These are phyloP conservation scores for Drosophila multiciliata DNA, from an alignment of 2,888 invertebrate species.

Conservation along the genomic window DNA sequence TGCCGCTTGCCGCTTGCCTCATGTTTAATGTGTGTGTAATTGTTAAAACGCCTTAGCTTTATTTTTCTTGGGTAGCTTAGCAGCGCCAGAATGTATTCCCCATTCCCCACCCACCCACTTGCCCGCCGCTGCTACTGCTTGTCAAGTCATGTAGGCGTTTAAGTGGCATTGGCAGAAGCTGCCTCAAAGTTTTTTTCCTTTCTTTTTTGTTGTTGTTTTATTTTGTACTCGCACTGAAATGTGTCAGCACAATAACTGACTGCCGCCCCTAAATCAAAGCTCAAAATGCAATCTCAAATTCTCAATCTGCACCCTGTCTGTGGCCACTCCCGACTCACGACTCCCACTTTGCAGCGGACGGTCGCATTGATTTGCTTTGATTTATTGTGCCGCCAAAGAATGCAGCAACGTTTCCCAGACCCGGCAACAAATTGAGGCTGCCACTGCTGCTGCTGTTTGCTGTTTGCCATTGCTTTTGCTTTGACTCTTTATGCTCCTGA, in stretches of 20 bases:
- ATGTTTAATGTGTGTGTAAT: constrained; percentile 82
- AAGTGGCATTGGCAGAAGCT: constrained; percentile 56
- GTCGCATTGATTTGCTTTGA: constrained; percentile 83
- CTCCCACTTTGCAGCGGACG: constrained; percentile 50
- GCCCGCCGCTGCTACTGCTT: constrained; percentile 16
- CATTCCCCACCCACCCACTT: not conserved
- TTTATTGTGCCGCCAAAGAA: constrained; percentile 81
- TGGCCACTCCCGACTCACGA: constrained; percentile 1
- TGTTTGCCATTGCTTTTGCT: constrained; percentile 7
- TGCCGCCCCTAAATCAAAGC: constrained; percentile 64
- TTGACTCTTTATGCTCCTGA: constrained; percentile 27
- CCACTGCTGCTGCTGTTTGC: constrained; percentile 20
- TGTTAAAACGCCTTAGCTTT: constrained; percentile 69
- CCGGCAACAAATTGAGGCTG: constrained; percentile 19
- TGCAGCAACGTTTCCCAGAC: constrained; percentile 56
- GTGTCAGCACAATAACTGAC: constrained; percentile 57
- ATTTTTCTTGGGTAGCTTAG: constrained; percentile 29
- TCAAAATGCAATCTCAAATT: not conserved
- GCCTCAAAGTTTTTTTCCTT: constrained; percentile 12
- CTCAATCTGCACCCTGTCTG: not conserved
- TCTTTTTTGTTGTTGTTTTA: not conserved
- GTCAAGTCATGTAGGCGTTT: constrained; percentile 69
- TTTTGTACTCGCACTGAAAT: constrained; percentile 21
- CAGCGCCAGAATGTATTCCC: not conserved
- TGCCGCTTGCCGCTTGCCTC: constrained; percentile 24